These are phyloP conservation scores for Chondrilla cf. caribensis DNA, from an alignment of 37 sponge, comb jelly and placozoan species.

Conservation along the genomic window DNA sequence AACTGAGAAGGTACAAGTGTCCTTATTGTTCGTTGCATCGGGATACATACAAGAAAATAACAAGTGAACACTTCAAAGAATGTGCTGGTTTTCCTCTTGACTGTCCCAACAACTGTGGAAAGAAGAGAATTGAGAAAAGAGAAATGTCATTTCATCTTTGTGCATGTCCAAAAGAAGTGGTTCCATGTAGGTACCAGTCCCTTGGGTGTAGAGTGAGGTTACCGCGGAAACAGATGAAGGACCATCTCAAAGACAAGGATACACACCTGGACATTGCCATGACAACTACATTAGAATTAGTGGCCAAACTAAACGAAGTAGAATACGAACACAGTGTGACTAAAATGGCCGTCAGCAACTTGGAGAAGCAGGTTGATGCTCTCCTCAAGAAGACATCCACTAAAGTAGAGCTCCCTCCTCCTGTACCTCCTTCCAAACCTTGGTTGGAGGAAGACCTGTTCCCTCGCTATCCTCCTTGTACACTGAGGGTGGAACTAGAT, in stretches of 20 bases:
- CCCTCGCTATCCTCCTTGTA: not conserved
- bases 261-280: not conserved
- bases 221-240: not conserved
- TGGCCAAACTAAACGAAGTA: too few relatives aligned
- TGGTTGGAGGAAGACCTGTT: not conserved
- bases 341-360: too few relatives aligned
- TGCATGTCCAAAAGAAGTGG: not conserved
- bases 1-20: not conserved
- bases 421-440: too few relatives aligned
- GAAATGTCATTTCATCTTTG: not conserved
- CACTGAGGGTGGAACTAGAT: not conserved
- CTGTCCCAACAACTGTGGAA: slow-evolving; percentile 5
- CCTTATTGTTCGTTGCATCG: not conserved
- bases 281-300: too few relatives aligned
- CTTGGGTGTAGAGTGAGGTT: not conserved
- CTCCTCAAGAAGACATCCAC: too few relatives aligned
- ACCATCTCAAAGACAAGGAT: not conserved
- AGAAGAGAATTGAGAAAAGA: not conserved
- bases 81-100: not conserved
- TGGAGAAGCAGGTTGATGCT: too few relatives aligned
- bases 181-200: not conserved
- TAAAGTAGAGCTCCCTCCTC: too few relatives aligned
- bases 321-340: too few relatives aligned
- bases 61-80: not conserved
- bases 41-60: not conserved